Conservation (phyloP, 2,888 invertebrate genomes). For the Limnephilus auricula region DNA sequence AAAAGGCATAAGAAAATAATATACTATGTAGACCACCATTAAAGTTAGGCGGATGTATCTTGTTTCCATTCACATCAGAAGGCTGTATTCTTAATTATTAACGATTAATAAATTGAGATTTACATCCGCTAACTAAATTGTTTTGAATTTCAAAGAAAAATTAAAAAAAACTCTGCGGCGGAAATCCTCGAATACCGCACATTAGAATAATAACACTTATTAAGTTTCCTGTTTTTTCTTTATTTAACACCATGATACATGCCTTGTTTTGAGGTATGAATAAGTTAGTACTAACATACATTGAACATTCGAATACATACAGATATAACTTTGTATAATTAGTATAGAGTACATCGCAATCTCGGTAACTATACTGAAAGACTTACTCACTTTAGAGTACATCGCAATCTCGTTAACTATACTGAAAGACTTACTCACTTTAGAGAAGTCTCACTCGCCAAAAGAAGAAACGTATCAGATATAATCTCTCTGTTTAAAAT, state of each 20-base stretch:
- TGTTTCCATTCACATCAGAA: background rate
- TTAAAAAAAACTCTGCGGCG: background rate
- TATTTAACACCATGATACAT: background rate
- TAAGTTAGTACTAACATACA: no score
- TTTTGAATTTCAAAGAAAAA: background rate
- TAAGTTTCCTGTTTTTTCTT: background rate
- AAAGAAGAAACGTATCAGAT: no score
- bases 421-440: no score
- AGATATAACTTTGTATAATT: no score
- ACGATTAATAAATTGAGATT: background rate
- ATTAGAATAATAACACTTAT: background rate
- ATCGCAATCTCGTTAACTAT: no score
- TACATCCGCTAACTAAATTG: background rate
- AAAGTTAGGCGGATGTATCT: background rate
- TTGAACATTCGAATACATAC: no score
- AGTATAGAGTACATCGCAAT: no score
- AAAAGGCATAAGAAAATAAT: background rate
- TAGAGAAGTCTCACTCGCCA: no score
- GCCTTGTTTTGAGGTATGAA: background rate
- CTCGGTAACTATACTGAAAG: no score
- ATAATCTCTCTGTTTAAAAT: no score
- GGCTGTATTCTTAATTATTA: background rate
- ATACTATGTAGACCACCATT: background rate
- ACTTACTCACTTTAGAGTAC: no score
- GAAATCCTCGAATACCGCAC: background rate